A percentile compares a stretch with the other conserved stretches of the same genome.
Evolutionary conservation across 92 coral and sea anemone genomes (phyloP).

Genomic region (Virgularia gustaviana): DNA sequence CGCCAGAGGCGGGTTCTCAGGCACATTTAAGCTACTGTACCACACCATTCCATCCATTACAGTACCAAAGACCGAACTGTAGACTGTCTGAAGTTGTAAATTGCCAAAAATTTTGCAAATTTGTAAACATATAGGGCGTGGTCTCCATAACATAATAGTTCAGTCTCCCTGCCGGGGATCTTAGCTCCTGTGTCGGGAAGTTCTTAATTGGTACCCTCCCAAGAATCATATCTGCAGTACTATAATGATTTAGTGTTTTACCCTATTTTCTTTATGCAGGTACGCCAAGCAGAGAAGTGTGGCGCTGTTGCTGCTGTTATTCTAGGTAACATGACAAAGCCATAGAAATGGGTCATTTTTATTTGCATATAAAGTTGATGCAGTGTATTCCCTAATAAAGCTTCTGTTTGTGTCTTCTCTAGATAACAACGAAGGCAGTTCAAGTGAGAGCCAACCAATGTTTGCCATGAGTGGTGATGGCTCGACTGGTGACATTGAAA

Average conservation of each 20-base stretch:
- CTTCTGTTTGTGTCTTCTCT: neutral
- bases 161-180: too few relatives aligned
- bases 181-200: too few relatives aligned
- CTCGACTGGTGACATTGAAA: constrained; percentile 66
- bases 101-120: too few relatives aligned
- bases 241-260: neutral
- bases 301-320: constrained; percentile 91
- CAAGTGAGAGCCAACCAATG: constrained; percentile 92
- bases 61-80: too few relatives aligned
- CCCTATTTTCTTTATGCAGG: constrained; percentile 42
- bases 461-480: constrained; percentile 99
- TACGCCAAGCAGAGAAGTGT: constrained; percentile 70
- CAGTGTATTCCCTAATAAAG: neutral
- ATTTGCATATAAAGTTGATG: neutral
- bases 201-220: too few relatives aligned
- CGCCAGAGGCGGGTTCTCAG: too few relatives aligned
- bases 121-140: too few relatives aligned
- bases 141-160: too few relatives aligned
- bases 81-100: too few relatives aligned
- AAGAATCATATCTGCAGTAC: too few relatives aligned
- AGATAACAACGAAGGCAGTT: constrained; percentile 97
- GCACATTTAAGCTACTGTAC: too few relatives aligned
- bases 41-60: too few relatives aligned
- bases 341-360: neutral
- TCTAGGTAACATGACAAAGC: constrained; percentile 59